Percentiles rank a stretch among this genome's conserved stretches.
These are phyloP conservation scores for Sylvilagus floridanus DNA, from an alignment of 2,797 vertebrate genomes.

Conservation along the genomic window DNA sequence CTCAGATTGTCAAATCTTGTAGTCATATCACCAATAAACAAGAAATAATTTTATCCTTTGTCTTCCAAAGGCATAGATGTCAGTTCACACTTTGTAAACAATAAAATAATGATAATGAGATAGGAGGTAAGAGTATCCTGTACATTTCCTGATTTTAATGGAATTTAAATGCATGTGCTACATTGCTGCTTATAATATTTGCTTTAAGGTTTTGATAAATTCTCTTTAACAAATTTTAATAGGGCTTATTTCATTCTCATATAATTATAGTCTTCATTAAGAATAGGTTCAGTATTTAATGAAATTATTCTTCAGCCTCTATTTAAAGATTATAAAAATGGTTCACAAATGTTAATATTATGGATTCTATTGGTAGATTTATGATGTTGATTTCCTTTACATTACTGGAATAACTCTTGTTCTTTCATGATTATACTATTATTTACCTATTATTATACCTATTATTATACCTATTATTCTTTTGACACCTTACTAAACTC, in stretches of 20 bases:
- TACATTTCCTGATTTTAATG: slow-evolving; percentile 21
- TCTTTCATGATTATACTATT: background rate
- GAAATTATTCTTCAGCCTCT: slow-evolving; percentile 4
- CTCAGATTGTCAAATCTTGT: background rate
- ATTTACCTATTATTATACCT: background rate
- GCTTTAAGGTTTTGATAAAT: background rate
- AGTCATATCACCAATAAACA: background rate
- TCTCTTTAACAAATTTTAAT: slow-evolving; percentile 26
- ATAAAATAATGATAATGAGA: background rate
- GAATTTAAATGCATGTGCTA: background rate
- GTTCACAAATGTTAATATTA: slow-evolving; percentile 4
- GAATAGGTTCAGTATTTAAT: background rate
- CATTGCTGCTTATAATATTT: background rate
- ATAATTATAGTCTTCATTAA: slow-evolving; percentile 43
- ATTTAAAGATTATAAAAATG: slow-evolving; percentile 6
- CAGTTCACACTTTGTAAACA: background rate
- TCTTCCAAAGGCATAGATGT: background rate
- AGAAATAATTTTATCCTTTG: background rate
- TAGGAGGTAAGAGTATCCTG: background rate
- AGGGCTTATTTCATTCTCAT: background rate
- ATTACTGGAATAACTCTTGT: slow-evolving; percentile 11
- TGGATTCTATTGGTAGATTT: background rate
- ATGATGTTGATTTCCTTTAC: background rate
- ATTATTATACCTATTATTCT: background rate
- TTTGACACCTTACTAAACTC: background rate